Evolutionary conservation across 2,888 invertebrate species (phyloP), one percentile per base, ranked within the genome.

Genomic region (Acanthacorydalis orientalis): DNA sequence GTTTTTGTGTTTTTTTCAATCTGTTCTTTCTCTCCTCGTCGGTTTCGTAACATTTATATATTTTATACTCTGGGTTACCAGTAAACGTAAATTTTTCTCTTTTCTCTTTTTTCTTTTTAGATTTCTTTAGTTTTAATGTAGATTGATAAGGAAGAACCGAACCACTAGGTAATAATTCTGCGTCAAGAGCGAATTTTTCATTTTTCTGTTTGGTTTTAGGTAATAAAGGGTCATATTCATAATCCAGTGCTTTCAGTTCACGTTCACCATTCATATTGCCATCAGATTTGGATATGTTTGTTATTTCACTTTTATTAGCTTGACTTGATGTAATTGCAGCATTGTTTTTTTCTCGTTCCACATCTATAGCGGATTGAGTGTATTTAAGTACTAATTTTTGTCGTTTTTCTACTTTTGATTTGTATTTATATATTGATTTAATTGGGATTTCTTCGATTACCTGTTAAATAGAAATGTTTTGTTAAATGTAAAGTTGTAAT

Each of bases 391-490:
- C n/a, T 34, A 48, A 14, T 38, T 40, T 37, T 42, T 23, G 2
- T 23, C 39, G 39, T 34, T 32, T 15, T 34, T 44, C 44, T 16
- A 15, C 31, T 15, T 15, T 35, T 7, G 34, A 16, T 44, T 44
- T 44, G 35, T 35, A 14, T 16, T 11, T 14, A 44, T 44, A 44
- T 44, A 35, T 35, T 15, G 16, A 16, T 44, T 44, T 44, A n/a
- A 35, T 35, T 10, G 44, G 44, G 8, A 55, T 46, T 48, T 60
- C 58, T 41, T 51, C 49, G n/a, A 55, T 14, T 15, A 57, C 32
- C 44, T 56, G 46, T 51, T 46, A 35, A 40, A 38, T 31, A 46
- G 16, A 12, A 10, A 12, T 32, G 14, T 10, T 7, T 12, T 32
- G 3, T 34, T 4, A 45, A 45, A 4, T n/a, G n/a, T 3, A 8